Evolutionary conservation across 2,113 vertebrate species (phyloP).

Genomic region (Notothenia rossii): DNA sequence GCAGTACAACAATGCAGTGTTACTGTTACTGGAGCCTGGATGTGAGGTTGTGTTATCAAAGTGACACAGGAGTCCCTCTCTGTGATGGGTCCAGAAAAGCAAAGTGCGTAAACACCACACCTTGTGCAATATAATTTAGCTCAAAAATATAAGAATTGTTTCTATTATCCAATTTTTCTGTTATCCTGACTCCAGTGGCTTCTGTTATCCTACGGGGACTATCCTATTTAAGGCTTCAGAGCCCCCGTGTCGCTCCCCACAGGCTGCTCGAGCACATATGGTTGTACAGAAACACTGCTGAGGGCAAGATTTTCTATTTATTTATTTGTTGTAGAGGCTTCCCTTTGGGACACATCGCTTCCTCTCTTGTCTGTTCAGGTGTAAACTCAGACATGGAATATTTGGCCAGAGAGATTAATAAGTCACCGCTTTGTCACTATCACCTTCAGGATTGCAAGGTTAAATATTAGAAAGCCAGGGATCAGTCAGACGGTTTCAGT

Average conservation of each 20-base stretch:
- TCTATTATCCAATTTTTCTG: constrained; percentile 37
- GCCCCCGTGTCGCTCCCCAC: constrained; percentile 57
- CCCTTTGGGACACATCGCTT: constrained; percentile 27
- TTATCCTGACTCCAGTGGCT: constrained; percentile 46
- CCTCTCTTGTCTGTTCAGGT: constrained; percentile 18
- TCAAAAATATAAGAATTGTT: constrained; percentile 35
- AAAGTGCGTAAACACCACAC: constrained; percentile 20
- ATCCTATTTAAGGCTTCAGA: constrained; percentile 74
- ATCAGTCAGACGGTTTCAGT: constrained; percentile 25
- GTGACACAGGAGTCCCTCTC: constrained; percentile 8
- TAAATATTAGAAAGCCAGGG: not conserved
- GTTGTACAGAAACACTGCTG: constrained; percentile 53
- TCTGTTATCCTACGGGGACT: constrained; percentile 52
- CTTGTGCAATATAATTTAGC: constrained; percentile 17
- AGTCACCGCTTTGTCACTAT: constrained; percentile 25
- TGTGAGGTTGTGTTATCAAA: constrained; percentile 32
- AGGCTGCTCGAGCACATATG: constrained; percentile 70
- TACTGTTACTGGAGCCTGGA: not conserved
- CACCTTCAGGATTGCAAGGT: not conserved
- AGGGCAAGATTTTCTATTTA: constrained; percentile 64
- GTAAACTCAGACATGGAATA: constrained; percentile 6
- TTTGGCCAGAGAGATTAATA: not conserved
- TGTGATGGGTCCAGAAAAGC: constrained; percentile 33
- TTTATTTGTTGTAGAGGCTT: constrained; percentile 47
- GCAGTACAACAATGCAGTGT: not conserved